A percentile compares a stretch with the other conserved stretches of the same genome.
Evolutionary conservation across 2,113 vertebrate genomes (phyloP).

Genomic region (Buteo buteo): DNA sequence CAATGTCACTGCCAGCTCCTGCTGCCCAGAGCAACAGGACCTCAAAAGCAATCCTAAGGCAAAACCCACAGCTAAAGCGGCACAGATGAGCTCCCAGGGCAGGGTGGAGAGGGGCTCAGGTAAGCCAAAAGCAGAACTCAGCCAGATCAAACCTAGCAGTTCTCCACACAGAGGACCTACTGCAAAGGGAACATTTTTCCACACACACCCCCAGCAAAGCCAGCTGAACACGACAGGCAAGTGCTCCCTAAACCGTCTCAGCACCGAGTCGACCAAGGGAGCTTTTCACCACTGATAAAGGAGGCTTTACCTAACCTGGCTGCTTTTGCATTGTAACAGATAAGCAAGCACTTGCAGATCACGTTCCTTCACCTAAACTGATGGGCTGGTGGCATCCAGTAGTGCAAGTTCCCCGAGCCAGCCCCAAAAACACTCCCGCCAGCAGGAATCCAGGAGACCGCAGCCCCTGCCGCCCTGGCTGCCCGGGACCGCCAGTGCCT

Average conservation of each 20-base stretch:
- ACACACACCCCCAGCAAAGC: not conserved
- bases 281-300: not conserved
- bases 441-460: not conserved
- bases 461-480: not conserved
- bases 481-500: rapidly evolving
- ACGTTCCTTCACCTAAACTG: conserved; percentile 41
- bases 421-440: not conserved
- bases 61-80: not conserved
- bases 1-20: not conserved
- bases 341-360: conserved; percentile 55
- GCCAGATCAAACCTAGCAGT: not conserved
- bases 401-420: conserved; percentile 49
- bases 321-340: conserved; percentile 53
- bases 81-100: not conserved
- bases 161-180: not conserved
- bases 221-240: not conserved
- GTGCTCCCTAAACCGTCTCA: not conserved
- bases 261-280: not conserved
- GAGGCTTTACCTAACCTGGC: not conserved
- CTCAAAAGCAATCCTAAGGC: not conserved
- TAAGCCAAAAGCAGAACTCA: not conserved
- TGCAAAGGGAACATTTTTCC: not conserved
- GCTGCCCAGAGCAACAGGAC: not conserved
- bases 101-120: not conserved
- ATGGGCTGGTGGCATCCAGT: conserved; percentile 58